Base-by-base conservation (phyloP, 2,797 vertebrate genomes). In the Australoheros facetus region DNA sequence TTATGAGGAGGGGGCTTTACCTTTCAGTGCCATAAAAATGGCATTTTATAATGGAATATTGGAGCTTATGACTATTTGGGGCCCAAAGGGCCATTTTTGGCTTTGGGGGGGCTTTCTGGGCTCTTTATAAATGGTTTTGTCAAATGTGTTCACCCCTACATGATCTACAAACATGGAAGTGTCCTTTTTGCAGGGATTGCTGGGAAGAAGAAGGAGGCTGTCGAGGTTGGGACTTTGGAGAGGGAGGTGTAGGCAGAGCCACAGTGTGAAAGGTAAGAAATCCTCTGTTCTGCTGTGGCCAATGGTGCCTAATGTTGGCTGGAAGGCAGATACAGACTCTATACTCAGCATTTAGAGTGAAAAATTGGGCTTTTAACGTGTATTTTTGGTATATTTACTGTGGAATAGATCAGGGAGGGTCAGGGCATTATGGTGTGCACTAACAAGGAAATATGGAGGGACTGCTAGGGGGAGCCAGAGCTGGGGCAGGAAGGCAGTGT, bases 181-280 rank as follows among this genome's bases (percentile, higher is more conserved):
- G 93, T 93, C 96, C 95, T 91, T 94, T 92, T 95, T 95, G 96
- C 96, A 96, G 93, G 95, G 96, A 94, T 96, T 96, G 92, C 95
- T 96, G 96, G 96, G 95, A 96, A 96, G 96, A 96, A 96, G 96
- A 95, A 94, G 93, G 91, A 94, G 93, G 91, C 78, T 92, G 86
- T 84, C 92, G 93, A 93, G 91, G 77, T 91, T 91, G 88, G 81
- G 91, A 91, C 89, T 92, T 85, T 93, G 87, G 80, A 88, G 77
- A 92, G 80, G 30, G 66, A 92, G 82, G 56, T 71, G 14, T 42
- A 85, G 78, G 58, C 69, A 56, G 17, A 90, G 55, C 71, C 73
- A 87, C 21, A 56, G 17, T 81, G 14, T 39, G 8, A 87, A 90
- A 96, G 95, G 96, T 96, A 95, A 95, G 95, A 72, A 90, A 89